Evolutionary conservation across 1,140 invertebrate genomes (phyloP), one percentile per base, ranked within the genome.

Genomic region (Ostrea denselamellosa): DNA sequence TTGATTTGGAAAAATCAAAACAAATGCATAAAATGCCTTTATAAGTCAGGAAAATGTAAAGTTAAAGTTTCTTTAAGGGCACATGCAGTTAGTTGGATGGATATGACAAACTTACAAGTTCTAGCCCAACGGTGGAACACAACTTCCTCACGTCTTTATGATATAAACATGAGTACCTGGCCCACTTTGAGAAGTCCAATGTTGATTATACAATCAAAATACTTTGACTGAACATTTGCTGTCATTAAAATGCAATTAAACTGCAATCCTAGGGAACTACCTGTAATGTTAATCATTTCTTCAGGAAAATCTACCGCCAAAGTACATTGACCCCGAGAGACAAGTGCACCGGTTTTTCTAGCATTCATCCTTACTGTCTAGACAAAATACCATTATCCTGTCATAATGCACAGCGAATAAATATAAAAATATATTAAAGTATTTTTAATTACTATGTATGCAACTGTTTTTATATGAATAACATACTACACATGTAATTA

Each of bases 201-300:
- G 34, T 44, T 44, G 34, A 44, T 44, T 44, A 44, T 44, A 44
- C 34, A 44, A 44, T 44, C 56, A 62, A 19, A 62, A 62, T 14
- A 19, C 56, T 62, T 62, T 62, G n/a, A 62, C 19, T 62, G n/a
- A 62, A 62, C 56, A 62, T 62, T 62, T 62, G 1, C 17, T 17
- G 56, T 62, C 17, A 62, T 62, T 62, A 62, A 17, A 62, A n/a
- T n/a, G 17, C 14, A 62, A 62, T 62, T 62, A 7, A 12, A 58
- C 56, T 19, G 14, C 17, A 62, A 17, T 19, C 56, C 34, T 44
- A 44, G 34, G 2, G 5, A 44, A 44, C 34, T 44, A 62, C n/a
- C n/a, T n/a, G 17, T 62, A 62, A 62, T 62, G 56, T 62, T 62
- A 62, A 62, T 62, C 19, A 62, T 62, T 62, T 62, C 56, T 62